Evolutionary conservation across 1,140 invertebrate genomes (phyloP), one percentile per base, ranked within the genome.

Genomic region (Drosophila leontia): DNA sequence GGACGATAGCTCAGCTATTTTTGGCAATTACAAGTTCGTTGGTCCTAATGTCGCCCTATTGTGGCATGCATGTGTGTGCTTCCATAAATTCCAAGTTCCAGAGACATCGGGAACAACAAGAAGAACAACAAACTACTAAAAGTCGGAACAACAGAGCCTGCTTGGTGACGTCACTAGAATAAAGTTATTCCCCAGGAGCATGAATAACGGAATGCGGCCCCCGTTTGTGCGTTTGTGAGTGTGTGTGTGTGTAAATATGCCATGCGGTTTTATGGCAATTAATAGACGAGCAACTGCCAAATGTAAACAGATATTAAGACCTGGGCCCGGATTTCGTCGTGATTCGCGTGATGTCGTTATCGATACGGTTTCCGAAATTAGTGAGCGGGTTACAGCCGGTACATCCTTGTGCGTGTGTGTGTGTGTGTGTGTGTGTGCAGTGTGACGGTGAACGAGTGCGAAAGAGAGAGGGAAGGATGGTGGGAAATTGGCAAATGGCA

Each of bases 11-110:
- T 23, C 23, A 23, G 23, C 23, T 23, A 83, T 83, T 79, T 83
- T 82, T 68, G 75, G 69, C 70, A 64, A 72, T 72, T 78, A 82
- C 61, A 68, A 78, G 75, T 82, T 82, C 48, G 68, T 64, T 82
- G 75, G 74, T 79, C 63, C 47, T 37, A 45, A 29, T 75, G 44
- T 79, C 48, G 35, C 26, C 64, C 48, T 23, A 37, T 56, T 35
- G 32, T 34, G 53, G 35, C 19, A 32, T 32, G 39, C 12, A 26
- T 56, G 39, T 41, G 32, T 56, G 41, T 57, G 39, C 32, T 37
- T 37, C 51, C 51, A 37, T 17, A 23, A 37, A 55, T 23, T 23
- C 35, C 35, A 63, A 41, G 23, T 74, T 75, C 58, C 59, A 63
- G 50, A 48, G 50, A 75, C 69, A 71, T 37, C n/a, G 61, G 39